Conservation (phyloP, 2,797 vertebrate genomes). For the Otolemur crassicaudatus region DNA sequence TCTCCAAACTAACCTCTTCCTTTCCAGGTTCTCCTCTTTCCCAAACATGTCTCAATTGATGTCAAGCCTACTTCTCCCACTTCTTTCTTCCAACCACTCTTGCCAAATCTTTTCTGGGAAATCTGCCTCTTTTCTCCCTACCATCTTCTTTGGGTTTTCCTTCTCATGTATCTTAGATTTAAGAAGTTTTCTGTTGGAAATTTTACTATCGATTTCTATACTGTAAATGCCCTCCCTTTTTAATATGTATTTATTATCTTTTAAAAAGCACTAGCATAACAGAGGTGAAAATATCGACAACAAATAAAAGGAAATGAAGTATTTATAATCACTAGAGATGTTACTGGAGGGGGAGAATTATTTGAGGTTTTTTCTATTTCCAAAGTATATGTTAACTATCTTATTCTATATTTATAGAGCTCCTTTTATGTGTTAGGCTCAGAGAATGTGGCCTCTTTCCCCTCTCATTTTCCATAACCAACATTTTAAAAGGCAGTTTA, state of each 20-base stretch:
- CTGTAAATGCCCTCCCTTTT: background rate
- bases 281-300: background rate
- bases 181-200: background rate
- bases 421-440: background rate
- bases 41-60: background rate
- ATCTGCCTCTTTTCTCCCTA: background rate
- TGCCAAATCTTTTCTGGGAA: background rate
- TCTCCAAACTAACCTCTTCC: background rate
- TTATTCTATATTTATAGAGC: background rate
- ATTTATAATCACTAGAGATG: background rate
- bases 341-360: background rate
- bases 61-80: background rate
- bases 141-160: background rate
- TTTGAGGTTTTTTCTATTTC: background rate
- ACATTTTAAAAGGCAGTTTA: background rate
- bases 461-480: background rate
- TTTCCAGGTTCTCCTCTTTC: background rate
- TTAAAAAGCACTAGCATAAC: background rate
- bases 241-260: background rate
- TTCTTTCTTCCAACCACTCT: background rate
- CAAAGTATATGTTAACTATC: background rate
- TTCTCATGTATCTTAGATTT: background rate
- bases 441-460: background rate
- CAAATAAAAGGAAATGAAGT: background rate
- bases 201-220: background rate